Conservation (phyloP, 2,113 vertebrate genomes). For the Marcusenius ussheri region DNA sequence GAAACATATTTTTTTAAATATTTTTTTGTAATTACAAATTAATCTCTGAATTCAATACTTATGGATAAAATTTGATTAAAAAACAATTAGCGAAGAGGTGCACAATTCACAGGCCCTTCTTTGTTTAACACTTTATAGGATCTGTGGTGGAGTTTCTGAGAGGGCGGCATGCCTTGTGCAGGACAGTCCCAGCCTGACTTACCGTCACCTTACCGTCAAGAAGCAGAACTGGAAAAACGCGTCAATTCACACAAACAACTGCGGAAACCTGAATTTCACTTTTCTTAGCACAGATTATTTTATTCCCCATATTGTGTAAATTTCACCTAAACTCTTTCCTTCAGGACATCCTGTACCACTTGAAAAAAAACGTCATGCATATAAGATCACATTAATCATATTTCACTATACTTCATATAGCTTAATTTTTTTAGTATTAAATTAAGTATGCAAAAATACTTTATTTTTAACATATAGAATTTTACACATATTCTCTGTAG, state of each 20-base stretch:
- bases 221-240: constrained; percentile 13
- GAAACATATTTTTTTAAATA: background rate
- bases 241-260: background rate
- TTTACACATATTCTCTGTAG: background rate
- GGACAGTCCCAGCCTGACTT: constrained; percentile 66
- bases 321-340: background rate
- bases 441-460: background rate
- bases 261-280: background rate
- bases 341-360: background rate
- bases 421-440: background rate
- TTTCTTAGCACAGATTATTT: background rate
- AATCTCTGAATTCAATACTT: background rate
- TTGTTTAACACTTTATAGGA: constrained; percentile 6
- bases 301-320: background rate
- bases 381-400: background rate
- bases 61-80: background rate
- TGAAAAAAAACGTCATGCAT: background rate
- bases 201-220: constrained; percentile 52
- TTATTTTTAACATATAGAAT: background rate
- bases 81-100: background rate
- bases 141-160: constrained; percentile 48
- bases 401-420: background rate
- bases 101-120: background rate
- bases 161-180: constrained; percentile 38
- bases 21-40: background rate